Evolutionary conservation across 2,113 vertebrate species (phyloP).

Genomic region (Brachypodius melanocephalos): DNA sequence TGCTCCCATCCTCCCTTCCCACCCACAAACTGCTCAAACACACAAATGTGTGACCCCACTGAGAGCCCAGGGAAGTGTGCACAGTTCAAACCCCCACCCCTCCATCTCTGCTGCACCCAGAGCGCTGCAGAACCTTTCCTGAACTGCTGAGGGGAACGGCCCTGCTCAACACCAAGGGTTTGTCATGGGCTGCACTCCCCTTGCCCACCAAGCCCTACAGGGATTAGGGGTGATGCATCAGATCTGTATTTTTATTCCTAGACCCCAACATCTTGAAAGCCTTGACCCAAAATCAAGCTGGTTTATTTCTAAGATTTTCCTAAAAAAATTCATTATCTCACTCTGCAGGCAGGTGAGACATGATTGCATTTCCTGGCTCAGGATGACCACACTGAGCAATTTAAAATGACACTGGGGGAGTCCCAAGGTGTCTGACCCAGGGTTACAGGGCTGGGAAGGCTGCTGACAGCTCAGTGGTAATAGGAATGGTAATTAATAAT

Average conservation of each 20-base stretch:
- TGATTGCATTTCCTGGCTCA: no score
- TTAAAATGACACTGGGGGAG: no score
- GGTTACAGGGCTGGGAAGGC: background rate
- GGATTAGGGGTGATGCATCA: no score
- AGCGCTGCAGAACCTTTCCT: accelerated
- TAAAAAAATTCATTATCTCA: no score
- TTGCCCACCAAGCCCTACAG: no score
- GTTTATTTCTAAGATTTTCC: no score
- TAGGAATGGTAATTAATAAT: background rate
- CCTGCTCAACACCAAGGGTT: accelerated
- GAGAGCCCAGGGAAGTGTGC: background rate
- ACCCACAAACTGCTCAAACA: background rate
- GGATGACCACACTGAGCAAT: no score
- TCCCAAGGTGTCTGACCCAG: background rate
- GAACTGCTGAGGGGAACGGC: background rate
- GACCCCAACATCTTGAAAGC: no score
- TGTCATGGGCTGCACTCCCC: accelerated
- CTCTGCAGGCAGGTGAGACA: no score
- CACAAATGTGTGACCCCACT: background rate
- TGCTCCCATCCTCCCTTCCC: background rate
- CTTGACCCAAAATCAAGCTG: no score
- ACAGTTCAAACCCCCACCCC: accelerated
- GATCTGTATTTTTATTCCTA: no score
- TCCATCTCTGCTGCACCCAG: background rate
- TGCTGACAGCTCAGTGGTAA: background rate